Evolutionary conservation across 2,797 vertebrate genomes (phyloP).

Genomic region (Brachymystax lenok): DNA sequence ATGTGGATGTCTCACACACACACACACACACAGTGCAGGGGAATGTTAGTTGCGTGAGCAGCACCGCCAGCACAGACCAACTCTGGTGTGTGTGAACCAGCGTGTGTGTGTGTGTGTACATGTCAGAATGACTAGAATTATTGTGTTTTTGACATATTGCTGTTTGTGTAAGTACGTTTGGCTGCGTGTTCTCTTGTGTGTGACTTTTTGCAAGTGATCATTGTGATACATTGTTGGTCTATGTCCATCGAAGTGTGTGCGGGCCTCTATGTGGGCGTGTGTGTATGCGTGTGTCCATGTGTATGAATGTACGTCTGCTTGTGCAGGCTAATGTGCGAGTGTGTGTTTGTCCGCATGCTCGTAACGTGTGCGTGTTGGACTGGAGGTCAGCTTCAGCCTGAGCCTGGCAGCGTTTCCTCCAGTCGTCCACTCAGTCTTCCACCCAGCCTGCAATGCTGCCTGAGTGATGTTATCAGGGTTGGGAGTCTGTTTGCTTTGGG

Average conservation of each 20-base stretch:
- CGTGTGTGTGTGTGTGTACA: not conserved
- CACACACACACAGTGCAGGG: not conserved
- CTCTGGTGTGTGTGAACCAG: too few relatives aligned
- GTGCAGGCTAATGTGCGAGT: not conserved
- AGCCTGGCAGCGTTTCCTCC: slow-evolving; percentile 57
- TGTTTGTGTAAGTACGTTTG: too few relatives aligned
- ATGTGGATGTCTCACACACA: not conserved
- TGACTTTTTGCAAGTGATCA: too few relatives aligned
- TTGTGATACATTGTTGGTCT: too few relatives aligned
- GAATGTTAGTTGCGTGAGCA: slow-evolving; percentile 3
- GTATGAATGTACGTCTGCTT: slow-evolving; percentile 23
- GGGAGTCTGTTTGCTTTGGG: slow-evolving; percentile 69
- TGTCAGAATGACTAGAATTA: too few relatives aligned
- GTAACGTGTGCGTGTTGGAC: not conserved
- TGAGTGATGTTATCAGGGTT: slow-evolving; percentile 70
- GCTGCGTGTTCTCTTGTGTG: too few relatives aligned
- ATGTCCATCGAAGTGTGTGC: not conserved
- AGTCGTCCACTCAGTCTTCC: slow-evolving; percentile 19
- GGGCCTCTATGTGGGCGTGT: slow-evolving; percentile 2
- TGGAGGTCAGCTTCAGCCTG: slow-evolving; percentile 4
- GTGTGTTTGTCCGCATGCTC: not conserved
- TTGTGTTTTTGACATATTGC: too few relatives aligned
- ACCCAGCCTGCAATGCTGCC: slow-evolving; percentile 42
- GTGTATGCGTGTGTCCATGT: not conserved
- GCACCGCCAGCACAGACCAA: not conserved